Conservation (phyloP, 2,797 vertebrate genomes). For the Muscicapa striata region DNA sequence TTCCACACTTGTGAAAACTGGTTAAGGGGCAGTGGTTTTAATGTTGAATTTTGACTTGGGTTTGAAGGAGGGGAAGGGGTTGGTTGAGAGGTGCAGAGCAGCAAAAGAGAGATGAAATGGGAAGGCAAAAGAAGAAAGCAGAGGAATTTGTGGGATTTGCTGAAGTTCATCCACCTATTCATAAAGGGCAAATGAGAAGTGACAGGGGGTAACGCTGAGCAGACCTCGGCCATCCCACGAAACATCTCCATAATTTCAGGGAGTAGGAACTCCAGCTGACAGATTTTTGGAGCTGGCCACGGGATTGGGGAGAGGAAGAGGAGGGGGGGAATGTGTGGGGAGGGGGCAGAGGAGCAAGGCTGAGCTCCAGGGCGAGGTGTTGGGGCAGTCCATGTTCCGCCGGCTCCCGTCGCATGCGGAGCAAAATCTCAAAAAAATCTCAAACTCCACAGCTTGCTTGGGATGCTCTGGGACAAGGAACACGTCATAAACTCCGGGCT, state of each 20-base stretch:
- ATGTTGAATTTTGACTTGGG: neutral
- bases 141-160: neutral
- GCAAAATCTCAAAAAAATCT: neutral
- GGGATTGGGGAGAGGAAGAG: neutral
- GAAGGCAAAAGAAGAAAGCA: neutral
- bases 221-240: neutral
- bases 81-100: neutral
- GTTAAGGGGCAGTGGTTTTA: neutral
- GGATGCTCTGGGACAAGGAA: neutral
- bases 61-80: neutral
- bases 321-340: neutral
- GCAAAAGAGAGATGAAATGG: neutral
- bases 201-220: constrained; percentile 20
- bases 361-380: neutral
- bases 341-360: neutral
- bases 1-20: fast-evolving
- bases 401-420: fast-evolving
- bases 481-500: neutral
- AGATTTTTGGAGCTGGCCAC: neutral
- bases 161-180: neutral
- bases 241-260: neutral
- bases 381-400: neutral
- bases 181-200: neutral
- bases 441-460: fast-evolving
- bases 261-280: constrained; percentile 1